These are phyloP conservation scores for Tortrix viridana DNA, from an alignment of 2,888 invertebrate genomes.

Conservation along the genomic window DNA sequence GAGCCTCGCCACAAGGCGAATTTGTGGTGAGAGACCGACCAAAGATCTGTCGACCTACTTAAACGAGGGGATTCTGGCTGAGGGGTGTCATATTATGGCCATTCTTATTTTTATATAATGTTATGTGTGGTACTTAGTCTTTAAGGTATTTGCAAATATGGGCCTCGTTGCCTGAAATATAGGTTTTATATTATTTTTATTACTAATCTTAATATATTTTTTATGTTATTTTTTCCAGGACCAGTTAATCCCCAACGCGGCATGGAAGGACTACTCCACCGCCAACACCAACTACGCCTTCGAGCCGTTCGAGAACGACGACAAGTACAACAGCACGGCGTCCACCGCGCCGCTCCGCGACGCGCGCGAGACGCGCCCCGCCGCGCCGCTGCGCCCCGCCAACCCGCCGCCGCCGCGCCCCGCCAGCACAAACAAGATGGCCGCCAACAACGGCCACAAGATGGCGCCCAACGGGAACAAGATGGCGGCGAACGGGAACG, in stretches of 20 bases:
- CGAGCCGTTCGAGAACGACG: conserved; percentile 93
- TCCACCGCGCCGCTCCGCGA: conserved; percentile 35
- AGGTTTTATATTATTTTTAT: too few relatives aligned
- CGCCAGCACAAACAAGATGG: conserved; percentile 33
- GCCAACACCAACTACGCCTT: conserved; percentile 95
- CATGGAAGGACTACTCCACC: conserved; percentile 94
- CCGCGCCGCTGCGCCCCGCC: conserved; percentile 51
- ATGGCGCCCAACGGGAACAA: conserved; percentile 24
- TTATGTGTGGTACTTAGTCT: too few relatives aligned
- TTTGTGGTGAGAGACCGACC: too few relatives aligned
- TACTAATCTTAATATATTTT: too few relatives aligned
- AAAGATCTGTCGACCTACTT: too few relatives aligned
- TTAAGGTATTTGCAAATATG: too few relatives aligned
- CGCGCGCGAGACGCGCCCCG: conserved; percentile 20
- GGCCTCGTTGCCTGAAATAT: too few relatives aligned
- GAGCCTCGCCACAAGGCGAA: too few relatives aligned
- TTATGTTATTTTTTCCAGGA: conserved; percentile 87
- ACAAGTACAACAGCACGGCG: conserved; percentile 82
- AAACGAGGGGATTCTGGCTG: too few relatives aligned
- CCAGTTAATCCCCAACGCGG: conserved; percentile 91
- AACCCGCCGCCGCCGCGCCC: conserved; percentile 56
- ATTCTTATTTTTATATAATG: too few relatives aligned
- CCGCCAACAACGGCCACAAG: conserved; percentile 26
- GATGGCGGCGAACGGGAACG: conserved; percentile 38
- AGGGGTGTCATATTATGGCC: too few relatives aligned